A percentile compares a stretch with the other conserved stretches of the same genome.
Evolutionary conservation across 2,888 invertebrate species (phyloP).

Genomic region (Busseola fusca): DNA sequence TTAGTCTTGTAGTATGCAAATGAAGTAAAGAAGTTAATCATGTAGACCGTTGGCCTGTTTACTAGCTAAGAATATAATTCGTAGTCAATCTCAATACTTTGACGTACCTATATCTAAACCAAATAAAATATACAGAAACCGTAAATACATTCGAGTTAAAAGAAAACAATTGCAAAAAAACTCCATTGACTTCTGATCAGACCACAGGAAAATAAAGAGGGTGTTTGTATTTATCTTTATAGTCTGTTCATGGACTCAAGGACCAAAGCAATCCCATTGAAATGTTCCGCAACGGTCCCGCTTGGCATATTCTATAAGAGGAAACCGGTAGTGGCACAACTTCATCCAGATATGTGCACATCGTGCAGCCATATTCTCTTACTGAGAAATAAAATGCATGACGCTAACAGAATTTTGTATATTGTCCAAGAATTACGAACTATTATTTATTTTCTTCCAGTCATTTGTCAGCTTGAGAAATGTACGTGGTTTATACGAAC

Average conservation of each 20-base stretch:
- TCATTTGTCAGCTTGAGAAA: conserved; percentile 32
- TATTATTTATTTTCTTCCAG: conserved; percentile 24
- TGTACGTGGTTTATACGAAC: conserved; percentile 11
- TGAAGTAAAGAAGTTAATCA: not conserved
- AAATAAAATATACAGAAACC: not conserved
- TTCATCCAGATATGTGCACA: conserved; percentile 20
- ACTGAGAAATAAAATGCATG: conserved; percentile 29
- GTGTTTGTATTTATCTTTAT: conserved; percentile 42
- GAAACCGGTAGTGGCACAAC: conserved; percentile 38
- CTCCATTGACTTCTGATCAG: conserved; percentile 1
- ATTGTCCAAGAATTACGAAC: conserved; percentile 12
- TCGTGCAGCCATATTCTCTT: conserved; percentile 17
- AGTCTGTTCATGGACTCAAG: conserved; percentile 32
- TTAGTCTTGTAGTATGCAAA: not conserved
- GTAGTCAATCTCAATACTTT: not conserved
- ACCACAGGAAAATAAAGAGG: conserved; percentile 29
- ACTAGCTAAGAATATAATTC: not conserved
- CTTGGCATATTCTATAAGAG: conserved; percentile 45
- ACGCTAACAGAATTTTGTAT: conserved; percentile 15
- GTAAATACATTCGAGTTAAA: not conserved
- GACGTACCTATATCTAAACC: too few species aligned
- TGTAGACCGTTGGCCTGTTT: not conserved
- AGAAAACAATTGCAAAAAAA: conserved; percentile 2
- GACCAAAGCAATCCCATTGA: conserved; percentile 48
- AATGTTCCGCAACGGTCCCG: conserved; percentile 36